A percentile compares a stretch with the other conserved stretches of the same genome.
phyloP scores from a whole-genome alignment of 2,888 invertebrate species.

The Dendrolimus houi region DNA sequence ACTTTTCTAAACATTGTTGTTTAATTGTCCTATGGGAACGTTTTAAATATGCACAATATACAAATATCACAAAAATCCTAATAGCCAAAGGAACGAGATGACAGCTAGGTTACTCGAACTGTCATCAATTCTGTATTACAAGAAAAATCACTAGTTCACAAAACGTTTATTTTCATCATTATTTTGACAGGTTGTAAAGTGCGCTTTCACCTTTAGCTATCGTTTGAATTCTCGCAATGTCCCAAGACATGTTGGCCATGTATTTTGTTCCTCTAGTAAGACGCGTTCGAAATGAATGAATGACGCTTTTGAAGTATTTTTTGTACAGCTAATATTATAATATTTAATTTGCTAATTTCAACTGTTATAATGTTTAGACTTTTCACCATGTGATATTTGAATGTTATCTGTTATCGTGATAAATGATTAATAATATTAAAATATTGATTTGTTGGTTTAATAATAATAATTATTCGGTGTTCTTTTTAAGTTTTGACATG shows the following conservation, averaged over 20 bases:
- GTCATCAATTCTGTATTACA: too few species aligned
- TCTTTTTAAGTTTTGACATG: constrained; percentile 57
- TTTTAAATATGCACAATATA: too few species aligned
- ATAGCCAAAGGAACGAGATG: too few species aligned
- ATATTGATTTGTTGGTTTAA: constrained; percentile 50
- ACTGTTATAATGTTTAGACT: constrained; percentile 57
- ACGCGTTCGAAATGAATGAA: not conserved
- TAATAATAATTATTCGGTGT: constrained; percentile 46
- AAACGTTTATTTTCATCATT: too few species aligned
- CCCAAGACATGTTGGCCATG: not conserved
- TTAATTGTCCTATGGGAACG: too few species aligned
- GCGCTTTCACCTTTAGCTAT: too few species aligned
- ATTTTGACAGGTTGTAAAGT: too few species aligned
- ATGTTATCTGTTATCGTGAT: constrained; percentile 72
- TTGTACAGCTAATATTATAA: constrained; percentile 7
- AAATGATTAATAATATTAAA: constrained; percentile 42
- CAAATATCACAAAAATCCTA: too few species aligned
- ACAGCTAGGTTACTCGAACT: too few species aligned
- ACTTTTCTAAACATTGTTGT: too few species aligned
- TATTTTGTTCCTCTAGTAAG: not conserved
- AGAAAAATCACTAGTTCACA: too few species aligned
- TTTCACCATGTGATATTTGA: constrained; percentile 72
- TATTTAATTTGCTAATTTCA: constrained; percentile 54
- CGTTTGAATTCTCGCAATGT: too few species aligned
- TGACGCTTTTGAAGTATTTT: not conserved